Evolutionary conservation across 1,140 invertebrate species (phyloP), one percentile per base, ranked within the genome.

Genomic region (Phymastichus coffea): DNA sequence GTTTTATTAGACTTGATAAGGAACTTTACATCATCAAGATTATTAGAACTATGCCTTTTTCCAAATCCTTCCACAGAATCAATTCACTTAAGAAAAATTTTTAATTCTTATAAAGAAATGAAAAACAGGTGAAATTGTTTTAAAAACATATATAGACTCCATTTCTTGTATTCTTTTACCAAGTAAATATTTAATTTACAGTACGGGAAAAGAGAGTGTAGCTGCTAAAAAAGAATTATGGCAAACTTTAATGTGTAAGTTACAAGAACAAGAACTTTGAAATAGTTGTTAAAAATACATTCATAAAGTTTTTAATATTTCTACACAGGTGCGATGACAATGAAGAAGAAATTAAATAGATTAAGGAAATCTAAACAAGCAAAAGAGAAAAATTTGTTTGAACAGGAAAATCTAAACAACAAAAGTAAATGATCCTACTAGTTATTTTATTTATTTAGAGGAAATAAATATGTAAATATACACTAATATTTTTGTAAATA

Each of bases 331-430:
- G 37, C 44, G 12, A 48, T 61, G 52, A 33, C 26, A 17, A 41
- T 61, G 17, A 61, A 61, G 15, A 61, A 61, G 49, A 61, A 61
- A 43, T 30, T 61, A 9, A 61, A 54, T 20, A 22, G 52, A 49
- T 14, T 61, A 12, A 49, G 37, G 49, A 41, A 49, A 47, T 20
- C 37, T 17, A 55, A 61, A 22, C 35, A 49, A 55, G 7, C 4
- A 19, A 48, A 61, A 55, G 20, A 1, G 15, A 26, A 43, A 40
- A 28, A n/a, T 37, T 46, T 35, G 10, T 25, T 7, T 26, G n/a
- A 28, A 19, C 15, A 43, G 41, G 25, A 30, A 10, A 28, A 19
- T 48, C 15, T 12, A 48, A 25, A 4, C 15, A 25, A 33, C 46
- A 10, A 30, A 48, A 48, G 20, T 19, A 15, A 48, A 48, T 48